Conservation (phyloP, 2,888 invertebrate genomes). For the Temnothorax rugatulus region DNA sequence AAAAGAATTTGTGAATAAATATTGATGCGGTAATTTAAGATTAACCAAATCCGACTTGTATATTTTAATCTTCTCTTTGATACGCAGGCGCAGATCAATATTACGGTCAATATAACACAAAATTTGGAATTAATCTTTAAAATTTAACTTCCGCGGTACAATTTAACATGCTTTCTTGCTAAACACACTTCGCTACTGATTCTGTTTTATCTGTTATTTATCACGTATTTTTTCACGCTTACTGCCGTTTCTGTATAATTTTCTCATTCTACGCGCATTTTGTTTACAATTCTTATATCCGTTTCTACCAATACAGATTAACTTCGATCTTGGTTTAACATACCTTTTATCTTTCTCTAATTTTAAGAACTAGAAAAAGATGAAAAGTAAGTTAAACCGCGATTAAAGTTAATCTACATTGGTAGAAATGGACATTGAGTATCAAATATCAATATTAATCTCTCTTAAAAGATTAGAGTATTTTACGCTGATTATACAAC, state of each 20-base stretch:
- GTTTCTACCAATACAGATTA: no score
- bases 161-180: no score
- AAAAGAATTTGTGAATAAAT: slow-evolving; percentile 1
- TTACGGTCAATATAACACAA: no score
- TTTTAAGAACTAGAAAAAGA: no score
- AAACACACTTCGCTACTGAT: neutral
- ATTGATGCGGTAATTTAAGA: neutral
- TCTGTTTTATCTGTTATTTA: neutral
- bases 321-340: no score
- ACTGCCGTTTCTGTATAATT: neutral
- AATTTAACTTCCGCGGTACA: no score
- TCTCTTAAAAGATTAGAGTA: slow-evolving; percentile 5
- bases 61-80: neutral
- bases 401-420: no score
- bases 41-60: slow-evolving; percentile 1
- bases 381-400: no score
- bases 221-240: neutral
- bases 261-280: neutral
- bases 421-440: neutral
- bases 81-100: neutral
- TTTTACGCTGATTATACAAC: neutral
- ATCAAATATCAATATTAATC: neutral
- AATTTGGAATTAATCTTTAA: no score
- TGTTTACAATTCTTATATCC: neutral
- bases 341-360: no score